Conservation (phyloP, 2,888 invertebrate genomes). For the Chloroclystis v-ata region DNA sequence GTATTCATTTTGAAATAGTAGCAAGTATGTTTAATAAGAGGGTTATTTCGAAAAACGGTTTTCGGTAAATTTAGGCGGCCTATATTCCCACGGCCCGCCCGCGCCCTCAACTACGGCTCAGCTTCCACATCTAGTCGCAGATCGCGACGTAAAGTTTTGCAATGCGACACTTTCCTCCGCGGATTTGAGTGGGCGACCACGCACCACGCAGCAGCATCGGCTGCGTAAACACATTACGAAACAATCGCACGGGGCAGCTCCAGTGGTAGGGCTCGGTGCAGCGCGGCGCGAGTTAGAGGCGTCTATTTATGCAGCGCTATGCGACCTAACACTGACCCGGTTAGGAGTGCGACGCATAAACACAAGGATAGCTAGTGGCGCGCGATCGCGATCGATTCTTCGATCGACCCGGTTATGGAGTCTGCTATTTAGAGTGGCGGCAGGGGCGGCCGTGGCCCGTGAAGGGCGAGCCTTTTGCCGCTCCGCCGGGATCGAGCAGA, state of each 20-base stretch:
- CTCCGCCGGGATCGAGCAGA: slow-evolving; percentile 61
- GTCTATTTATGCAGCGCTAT: slow-evolving; percentile 72
- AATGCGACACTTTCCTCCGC: slow-evolving; percentile 31
- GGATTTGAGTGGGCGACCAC: slow-evolving; percentile 25
- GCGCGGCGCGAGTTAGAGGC: slow-evolving; percentile 41
- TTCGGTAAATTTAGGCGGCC: slow-evolving; percentile 57
- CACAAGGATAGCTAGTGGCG: slow-evolving; percentile 58
- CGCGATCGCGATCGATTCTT: slow-evolving; percentile 26
- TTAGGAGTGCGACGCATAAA: slow-evolving; percentile 63
- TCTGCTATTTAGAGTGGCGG: slow-evolving; percentile 48
- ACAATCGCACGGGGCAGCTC: slow-evolving; percentile 46
- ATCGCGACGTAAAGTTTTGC: slow-evolving; percentile 46
- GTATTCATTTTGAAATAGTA: too few species aligned
- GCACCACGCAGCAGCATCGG: too few species aligned
- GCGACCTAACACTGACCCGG: slow-evolving; percentile 77
- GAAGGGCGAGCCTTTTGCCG: slow-evolving; percentile 69
- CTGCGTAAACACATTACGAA: slow-evolving; percentile 65
- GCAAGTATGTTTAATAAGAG: slow-evolving; percentile 14
- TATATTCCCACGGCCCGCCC: slow-evolving; percentile 58
- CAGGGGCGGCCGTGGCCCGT: slow-evolving; percentile 62
- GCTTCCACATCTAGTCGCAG: too few species aligned
- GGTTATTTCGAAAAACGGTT: slow-evolving; percentile 41
- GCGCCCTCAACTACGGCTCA: too few species aligned
- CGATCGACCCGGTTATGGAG: slow-evolving; percentile 47
- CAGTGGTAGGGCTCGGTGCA: slow-evolving; percentile 31